Percentiles rank a stretch among this genome's conserved stretches.
These are phyloP conservation scores for Andrena chrysosceles DNA, from an alignment of 2,888 invertebrate species.

Conservation along the genomic window DNA sequence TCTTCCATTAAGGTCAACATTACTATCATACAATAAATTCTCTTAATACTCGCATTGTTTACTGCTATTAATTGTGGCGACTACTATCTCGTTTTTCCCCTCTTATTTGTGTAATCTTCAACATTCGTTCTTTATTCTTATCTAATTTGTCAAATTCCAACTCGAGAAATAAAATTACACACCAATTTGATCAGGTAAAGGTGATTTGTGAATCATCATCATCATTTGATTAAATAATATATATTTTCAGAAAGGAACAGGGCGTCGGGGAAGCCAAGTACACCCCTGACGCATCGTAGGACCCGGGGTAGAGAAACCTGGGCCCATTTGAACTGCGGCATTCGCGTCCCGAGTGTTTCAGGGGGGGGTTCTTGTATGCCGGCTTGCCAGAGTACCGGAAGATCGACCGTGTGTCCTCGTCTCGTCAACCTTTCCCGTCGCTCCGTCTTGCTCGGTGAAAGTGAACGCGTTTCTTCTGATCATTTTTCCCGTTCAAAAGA, in stretches of 20 bases:
- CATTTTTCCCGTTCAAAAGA: conserved; percentile 16
- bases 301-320: conserved; percentile 68
- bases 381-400: conserved; percentile 41
- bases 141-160: no score
- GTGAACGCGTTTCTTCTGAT: conserved; percentile 40
- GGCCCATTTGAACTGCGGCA: conserved; percentile 70
- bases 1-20: no score
- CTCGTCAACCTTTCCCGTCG: conserved; percentile 27
- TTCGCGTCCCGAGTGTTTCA: conserved; percentile 74
- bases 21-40: no score
- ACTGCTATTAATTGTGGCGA: no score
- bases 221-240: not conserved
- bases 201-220: not conserved
- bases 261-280: conserved; percentile 24
- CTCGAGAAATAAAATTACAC: no score
- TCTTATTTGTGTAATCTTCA: no score
- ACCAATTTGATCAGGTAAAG: no score
- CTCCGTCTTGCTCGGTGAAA: conserved; percentile 56
- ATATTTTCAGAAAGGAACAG: conserved; percentile 4
- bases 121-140: no score
- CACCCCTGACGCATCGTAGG: conserved; percentile 66
- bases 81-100: no score
- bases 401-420: conserved; percentile 33
- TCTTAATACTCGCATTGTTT: no score
- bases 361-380: conserved; percentile 73